phyloP scores from a whole-genome alignment of 2,888 invertebrate species.

The Hofmannophila pseudospretella region DNA sequence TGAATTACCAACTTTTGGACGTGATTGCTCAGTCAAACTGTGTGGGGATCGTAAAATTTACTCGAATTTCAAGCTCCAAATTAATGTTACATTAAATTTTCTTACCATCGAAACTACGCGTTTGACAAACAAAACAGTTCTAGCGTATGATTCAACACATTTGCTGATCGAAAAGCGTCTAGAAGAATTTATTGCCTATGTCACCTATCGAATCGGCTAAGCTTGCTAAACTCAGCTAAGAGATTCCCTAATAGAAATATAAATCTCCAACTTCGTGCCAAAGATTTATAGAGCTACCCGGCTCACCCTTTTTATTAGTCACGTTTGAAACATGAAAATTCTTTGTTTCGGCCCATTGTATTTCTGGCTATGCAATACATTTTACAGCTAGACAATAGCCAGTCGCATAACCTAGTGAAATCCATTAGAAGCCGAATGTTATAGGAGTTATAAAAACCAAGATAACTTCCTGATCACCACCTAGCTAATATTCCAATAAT shows the following conservation, averaged over 20 bases:
- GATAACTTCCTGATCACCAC: too few species aligned
- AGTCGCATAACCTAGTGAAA: background rate
- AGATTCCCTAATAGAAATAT: conserved; percentile 17
- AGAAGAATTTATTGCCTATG: background rate
- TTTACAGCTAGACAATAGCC: conserved; percentile 7
- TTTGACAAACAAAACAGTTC: too few species aligned
- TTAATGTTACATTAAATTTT: too few species aligned
- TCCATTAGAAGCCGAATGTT: conserved; percentile 7
- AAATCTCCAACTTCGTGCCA: conserved; percentile 14
- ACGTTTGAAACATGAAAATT: conserved; percentile 18
- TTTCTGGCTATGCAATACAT: conserved; percentile 8
- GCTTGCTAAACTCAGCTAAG: conserved; percentile 1
- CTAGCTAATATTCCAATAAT: too few species aligned
- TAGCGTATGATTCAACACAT: background rate
- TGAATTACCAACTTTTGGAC: too few species aligned
- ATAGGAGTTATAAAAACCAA: conserved; percentile 5
- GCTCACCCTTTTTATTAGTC: conserved; percentile 20
- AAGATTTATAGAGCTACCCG: conserved; percentile 19
- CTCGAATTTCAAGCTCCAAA: too few species aligned
- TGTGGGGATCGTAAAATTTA: too few species aligned
- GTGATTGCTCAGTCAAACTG: too few species aligned
- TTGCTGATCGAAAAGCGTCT: background rate
- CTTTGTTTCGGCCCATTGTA: conserved; percentile 7
- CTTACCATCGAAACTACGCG: too few species aligned
- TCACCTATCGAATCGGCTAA: background rate